Evolutionary conservation across 2,888 invertebrate species (phyloP).

Genomic region (Phorcus lineatus): DNA sequence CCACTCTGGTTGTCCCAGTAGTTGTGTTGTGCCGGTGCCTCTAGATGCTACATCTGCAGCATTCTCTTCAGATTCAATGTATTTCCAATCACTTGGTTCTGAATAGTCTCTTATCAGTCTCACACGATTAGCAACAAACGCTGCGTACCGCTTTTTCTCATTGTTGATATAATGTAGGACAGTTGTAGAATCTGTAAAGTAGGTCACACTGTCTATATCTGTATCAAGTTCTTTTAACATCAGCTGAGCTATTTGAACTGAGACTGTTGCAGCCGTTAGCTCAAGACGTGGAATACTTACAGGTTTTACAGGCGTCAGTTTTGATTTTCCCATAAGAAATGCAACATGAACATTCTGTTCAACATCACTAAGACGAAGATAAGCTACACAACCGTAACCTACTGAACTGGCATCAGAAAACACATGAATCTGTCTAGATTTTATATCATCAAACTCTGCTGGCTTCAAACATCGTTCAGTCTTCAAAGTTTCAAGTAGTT

Average conservation of each 20-base stretch:
- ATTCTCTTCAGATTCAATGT: conserved; percentile 33
- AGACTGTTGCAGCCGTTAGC: conserved; percentile 34
- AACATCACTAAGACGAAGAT: conserved; percentile 13
- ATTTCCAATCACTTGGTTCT: conserved; percentile 33
- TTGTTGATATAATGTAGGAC: not conserved
- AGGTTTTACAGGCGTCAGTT: conserved; percentile 35
- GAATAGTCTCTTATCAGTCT: conserved; percentile 31
- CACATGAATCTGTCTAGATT: conserved; percentile 27
- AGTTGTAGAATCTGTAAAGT: not conserved
- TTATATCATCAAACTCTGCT: not conserved
- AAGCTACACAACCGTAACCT: conserved; percentile 10
- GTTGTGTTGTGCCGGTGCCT: conserved; percentile 27
- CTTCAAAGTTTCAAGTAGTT: not conserved
- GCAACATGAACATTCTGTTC: not conserved
- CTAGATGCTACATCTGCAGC: conserved; percentile 42
- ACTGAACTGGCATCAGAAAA: conserved; percentile 25
- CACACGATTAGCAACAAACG: conserved; percentile 39
- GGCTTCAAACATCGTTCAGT: not conserved
- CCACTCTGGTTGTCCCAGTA: conserved; percentile 28
- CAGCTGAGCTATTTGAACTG: conserved; percentile 22
- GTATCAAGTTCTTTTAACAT: not conserved
- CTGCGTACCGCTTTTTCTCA: conserved; percentile 26
- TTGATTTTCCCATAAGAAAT: conserved; percentile 32
- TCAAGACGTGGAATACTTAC: conserved; percentile 40
- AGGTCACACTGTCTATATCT: not conserved